Evolutionary conservation across 2,888 invertebrate genomes (phyloP).

Genomic region (Petrolisthes cinctipes): DNA sequence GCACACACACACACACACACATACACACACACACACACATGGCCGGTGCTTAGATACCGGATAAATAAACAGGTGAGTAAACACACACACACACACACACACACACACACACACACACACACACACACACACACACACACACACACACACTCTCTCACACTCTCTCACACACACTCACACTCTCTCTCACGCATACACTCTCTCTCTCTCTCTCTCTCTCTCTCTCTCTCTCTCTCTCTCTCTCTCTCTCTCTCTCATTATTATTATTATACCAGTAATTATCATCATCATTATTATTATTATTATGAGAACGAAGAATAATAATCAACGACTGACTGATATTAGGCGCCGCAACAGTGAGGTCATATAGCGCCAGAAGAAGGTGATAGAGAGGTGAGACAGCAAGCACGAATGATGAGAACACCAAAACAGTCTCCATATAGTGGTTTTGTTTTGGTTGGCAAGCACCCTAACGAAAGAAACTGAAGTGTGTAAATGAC

Average conservation of each 20-base stretch:
- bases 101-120: background rate
- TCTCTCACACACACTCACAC: background rate
- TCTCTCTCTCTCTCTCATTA: background rate
- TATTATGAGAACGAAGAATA: background rate
- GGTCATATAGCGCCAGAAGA: background rate
- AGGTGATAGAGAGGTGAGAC: background rate
- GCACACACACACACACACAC: conserved; percentile 23
- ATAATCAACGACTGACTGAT: background rate
- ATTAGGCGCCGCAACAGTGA: too few relatives aligned
- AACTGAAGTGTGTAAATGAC: too few relatives aligned
- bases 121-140: background rate
- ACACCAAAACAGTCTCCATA: background rate
- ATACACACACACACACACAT: conserved; percentile 11
- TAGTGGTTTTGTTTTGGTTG: background rate
- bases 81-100: conserved; percentile 17
- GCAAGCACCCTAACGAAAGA: too few relatives aligned
- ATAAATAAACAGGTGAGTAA: background rate
- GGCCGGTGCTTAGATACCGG: background rate
- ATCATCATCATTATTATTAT: background rate
- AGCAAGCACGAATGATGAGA: background rate
- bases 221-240: background rate
- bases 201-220: background rate
- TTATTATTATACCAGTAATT: background rate
- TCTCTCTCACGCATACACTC: background rate
- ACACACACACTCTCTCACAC: background rate